Percentiles rank a stretch among this genome's conserved stretches.
phyloP scores from a whole-genome alignment of 2,888 invertebrate species.

The Drosophila dives region DNA sequence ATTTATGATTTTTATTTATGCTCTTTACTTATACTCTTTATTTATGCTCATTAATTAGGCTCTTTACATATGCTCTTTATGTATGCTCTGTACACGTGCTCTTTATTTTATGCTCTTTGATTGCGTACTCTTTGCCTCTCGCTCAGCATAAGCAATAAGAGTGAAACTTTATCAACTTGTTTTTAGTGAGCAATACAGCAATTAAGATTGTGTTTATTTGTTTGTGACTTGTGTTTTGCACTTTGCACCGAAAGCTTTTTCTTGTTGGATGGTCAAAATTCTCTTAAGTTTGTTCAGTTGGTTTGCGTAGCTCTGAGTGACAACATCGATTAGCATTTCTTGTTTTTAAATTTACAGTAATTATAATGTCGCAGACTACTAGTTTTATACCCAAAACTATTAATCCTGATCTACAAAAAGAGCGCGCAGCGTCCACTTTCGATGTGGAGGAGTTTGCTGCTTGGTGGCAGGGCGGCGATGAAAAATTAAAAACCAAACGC shows the following conservation, averaged over 20 bases:
- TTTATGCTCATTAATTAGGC: slow-evolving; percentile 13
- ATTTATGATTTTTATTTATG: neutral
- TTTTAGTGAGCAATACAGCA: neutral
- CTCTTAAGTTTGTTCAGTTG: slow-evolving; percentile 34
- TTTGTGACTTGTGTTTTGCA: slow-evolving; percentile 16
- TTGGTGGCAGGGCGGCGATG: slow-evolving; percentile 90
- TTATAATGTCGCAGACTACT: slow-evolving; percentile 64
- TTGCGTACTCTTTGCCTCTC: slow-evolving; percentile 2
- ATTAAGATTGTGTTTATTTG: neutral
- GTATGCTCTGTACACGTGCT: slow-evolving; percentile 27
- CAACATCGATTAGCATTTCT: slow-evolving; percentile 23
- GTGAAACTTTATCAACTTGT: slow-evolving; percentile 8
- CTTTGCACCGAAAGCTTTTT: slow-evolving; percentile 60
- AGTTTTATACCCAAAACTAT: slow-evolving; percentile 67
- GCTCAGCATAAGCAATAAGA: neutral
- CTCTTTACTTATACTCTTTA: slow-evolving; percentile 3
- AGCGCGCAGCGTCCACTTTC: slow-evolving; percentile 86
- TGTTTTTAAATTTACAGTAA: neutral
- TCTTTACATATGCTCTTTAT: slow-evolving; percentile 1
- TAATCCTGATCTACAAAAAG: slow-evolving; percentile 78
- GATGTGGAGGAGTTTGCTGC: slow-evolving; percentile 90
- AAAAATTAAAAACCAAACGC: slow-evolving; percentile 85
- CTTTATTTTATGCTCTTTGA: neutral
- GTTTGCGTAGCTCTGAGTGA: slow-evolving; percentile 32
- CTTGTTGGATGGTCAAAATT: slow-evolving; percentile 9